phyloP scores from a whole-genome alignment of 2,888 invertebrate genomes.

The Napeogenes inachia region DNA sequence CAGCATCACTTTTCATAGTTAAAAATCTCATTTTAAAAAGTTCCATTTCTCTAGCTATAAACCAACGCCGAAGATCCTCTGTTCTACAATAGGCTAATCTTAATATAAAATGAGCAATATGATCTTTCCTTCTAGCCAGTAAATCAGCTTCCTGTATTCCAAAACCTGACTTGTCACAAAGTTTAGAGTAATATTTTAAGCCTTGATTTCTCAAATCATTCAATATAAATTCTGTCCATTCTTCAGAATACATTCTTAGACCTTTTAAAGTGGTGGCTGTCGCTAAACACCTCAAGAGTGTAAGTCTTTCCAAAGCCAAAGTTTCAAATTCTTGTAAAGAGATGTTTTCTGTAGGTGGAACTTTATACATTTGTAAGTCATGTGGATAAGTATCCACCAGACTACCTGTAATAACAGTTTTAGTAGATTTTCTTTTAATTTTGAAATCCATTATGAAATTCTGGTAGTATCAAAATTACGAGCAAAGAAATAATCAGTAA shows the following conservation, averaged over 20 bases:
- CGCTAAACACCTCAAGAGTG: slow-evolving; percentile 86
- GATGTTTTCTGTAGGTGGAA: slow-evolving; percentile 85
- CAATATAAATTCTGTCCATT: slow-evolving; percentile 81
- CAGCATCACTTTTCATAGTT: slow-evolving; percentile 79
- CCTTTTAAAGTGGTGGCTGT: slow-evolving; percentile 81
- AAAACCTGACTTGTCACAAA: slow-evolving; percentile 77
- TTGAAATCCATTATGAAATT: slow-evolving; percentile 60
- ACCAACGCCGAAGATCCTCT: slow-evolving; percentile 92
- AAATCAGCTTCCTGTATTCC: slow-evolving; percentile 78
- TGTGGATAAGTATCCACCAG: slow-evolving; percentile 81
- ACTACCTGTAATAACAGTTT: slow-evolving; percentile 54
- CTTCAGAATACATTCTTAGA: slow-evolving; percentile 79
- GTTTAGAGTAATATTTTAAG: slow-evolving; percentile 79
- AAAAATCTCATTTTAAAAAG: slow-evolving; percentile 89
- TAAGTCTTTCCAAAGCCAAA: slow-evolving; percentile 88
- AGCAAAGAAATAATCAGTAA: neutral
- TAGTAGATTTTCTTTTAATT: slow-evolving; percentile 63
- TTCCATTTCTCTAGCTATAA: slow-evolving; percentile 91
- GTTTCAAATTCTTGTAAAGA: slow-evolving; percentile 91
- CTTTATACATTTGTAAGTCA: slow-evolving; percentile 87
- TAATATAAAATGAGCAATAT: slow-evolving; percentile 95
- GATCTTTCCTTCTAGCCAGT: slow-evolving; percentile 85
- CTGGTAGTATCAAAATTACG: slow-evolving; percentile 6
- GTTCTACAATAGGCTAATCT: slow-evolving; percentile 93
- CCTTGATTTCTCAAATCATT: slow-evolving; percentile 82